Percentiles rank a stretch among this genome's conserved stretches.
Conservation (phyloP, 2,888 invertebrate genomes). For the Leptodirus hochenwartii region DNA sequence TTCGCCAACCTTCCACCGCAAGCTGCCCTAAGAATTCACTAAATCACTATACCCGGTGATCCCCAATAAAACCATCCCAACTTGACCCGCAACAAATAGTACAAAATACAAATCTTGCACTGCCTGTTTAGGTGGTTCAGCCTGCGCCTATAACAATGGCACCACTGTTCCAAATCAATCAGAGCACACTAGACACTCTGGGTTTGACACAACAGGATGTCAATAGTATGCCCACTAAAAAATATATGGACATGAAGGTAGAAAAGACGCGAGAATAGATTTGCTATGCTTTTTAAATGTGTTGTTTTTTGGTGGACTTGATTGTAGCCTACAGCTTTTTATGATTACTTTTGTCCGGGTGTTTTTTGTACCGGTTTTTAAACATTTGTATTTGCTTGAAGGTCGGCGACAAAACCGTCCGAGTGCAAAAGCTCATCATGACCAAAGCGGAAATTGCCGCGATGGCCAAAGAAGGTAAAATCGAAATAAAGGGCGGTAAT, state of each 20-base stretch:
- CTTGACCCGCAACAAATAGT: neutral
- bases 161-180: neutral
- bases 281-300: too few species aligned
- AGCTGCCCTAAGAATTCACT: too few species aligned
- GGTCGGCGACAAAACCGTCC: slow-evolving; percentile 40
- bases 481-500: slow-evolving; percentile 34
- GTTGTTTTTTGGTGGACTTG: too few species aligned
- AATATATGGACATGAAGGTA: slow-evolving; percentile 19
- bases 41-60: too few species aligned
- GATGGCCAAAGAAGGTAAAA: slow-evolving; percentile 46
- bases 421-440: slow-evolving; percentile 46
- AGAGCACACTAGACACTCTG: slow-evolving; percentile 15
- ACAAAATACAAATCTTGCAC: neutral
- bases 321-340: too few species aligned
- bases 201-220: slow-evolving; percentile 18
- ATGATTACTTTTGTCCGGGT: too few species aligned
- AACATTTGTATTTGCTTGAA: too few species aligned
- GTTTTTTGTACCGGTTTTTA: too few species aligned
- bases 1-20: too few species aligned
- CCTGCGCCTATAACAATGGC: neutral
- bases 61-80: too few species aligned
- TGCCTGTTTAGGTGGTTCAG: slow-evolving; percentile 1
- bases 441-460: slow-evolving; percentile 47
- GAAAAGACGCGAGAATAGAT: too few species aligned
- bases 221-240: slow-evolving; percentile 19